Base-by-base conservation (phyloP, 2,888 invertebrate species). In the Lasioglossum oenotherae region DNA sequence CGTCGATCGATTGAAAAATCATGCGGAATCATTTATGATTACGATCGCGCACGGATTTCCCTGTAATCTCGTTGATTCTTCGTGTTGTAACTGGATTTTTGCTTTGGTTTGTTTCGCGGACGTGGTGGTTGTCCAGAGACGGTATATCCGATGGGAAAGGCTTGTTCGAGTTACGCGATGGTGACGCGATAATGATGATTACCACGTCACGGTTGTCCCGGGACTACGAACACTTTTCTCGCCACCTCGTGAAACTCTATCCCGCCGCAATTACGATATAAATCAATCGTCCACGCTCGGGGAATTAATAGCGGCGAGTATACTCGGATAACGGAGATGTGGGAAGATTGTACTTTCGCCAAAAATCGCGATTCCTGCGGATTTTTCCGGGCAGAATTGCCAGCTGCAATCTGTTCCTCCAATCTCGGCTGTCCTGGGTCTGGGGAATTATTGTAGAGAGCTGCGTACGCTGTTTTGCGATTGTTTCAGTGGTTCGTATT, bases 101-200 rank as follows among this genome's bases (percentile, higher is more conserved):
- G 57, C 14, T 53, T 41, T 19, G 23, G 16, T 23, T 23, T 53
- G 53, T n/a, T 53, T 53, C 53, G 23, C 53, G 53, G 8, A 23
- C 8, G 53, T 53, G 23, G 8, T 8, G 23, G 53, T 53, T 53
- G 53, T 53, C 23, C 23, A 2, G 53, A 2, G 23, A 2, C 2
- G 23, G 23, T 23, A 8, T 8, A 53, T 53, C 53, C 60, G 85
- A 81, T 81, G 78, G 79, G 78, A 79, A 77, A n/a, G 78, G 80
- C 67, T 74, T 35, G 82, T 64, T 74, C 67, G 60, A 60, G 80
- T 85, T 80, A 84, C 78, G 81, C 81, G 84, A 81, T 78, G 60
- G 31, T 19, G 49, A 44, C 64, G 78, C 84, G 84, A 86, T 86
- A 86, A 81, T 74, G 79, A 86, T 79, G 78, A 81, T 86, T 80